A percentile compares a stretch with the other conserved stretches of the same genome.
phyloP scores from a whole-genome alignment of 2,888 invertebrate species.

The Spodoptera littoralis region DNA sequence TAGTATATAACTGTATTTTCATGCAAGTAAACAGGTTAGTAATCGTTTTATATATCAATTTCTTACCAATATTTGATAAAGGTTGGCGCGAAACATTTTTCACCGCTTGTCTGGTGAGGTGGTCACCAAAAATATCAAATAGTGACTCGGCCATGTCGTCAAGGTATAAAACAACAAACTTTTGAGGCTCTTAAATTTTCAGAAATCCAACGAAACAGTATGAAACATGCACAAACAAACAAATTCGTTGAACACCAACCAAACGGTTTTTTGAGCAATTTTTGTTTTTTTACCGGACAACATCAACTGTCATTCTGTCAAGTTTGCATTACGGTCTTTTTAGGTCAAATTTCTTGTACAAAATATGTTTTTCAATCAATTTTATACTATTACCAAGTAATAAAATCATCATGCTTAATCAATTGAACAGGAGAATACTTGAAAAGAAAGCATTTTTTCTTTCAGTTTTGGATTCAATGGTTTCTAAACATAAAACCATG shows the following conservation, averaged over 20 bases:
- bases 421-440: no score
- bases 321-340: slow-evolving; percentile 9
- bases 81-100: slow-evolving; percentile 82
- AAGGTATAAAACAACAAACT: background rate
- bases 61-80: slow-evolving; percentile 76
- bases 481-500: no score
- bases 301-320: slow-evolving; percentile 16
- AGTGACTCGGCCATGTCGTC: slow-evolving; percentile 76
- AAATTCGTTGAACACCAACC: slow-evolving; percentile 14
- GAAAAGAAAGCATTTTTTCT: no score
- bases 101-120: slow-evolving; percentile 68
- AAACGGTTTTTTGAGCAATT: slow-evolving; percentile 36
- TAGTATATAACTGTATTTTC: no score
- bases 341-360: no score
- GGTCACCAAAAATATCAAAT: slow-evolving; percentile 81
- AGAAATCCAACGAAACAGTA: background rate
- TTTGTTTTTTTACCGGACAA: slow-evolving; percentile 22
- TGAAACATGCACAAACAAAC: slow-evolving; percentile 8
- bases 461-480: no score
- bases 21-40: no score
- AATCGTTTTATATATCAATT: slow-evolving; percentile 10
- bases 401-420: no score
- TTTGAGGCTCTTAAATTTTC: background rate
- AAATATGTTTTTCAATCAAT: no score
- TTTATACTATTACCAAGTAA: no score